These are phyloP conservation scores for Pinna nobilis DNA, from an alignment of 1,140 invertebrate species.

Conservation along the genomic window DNA sequence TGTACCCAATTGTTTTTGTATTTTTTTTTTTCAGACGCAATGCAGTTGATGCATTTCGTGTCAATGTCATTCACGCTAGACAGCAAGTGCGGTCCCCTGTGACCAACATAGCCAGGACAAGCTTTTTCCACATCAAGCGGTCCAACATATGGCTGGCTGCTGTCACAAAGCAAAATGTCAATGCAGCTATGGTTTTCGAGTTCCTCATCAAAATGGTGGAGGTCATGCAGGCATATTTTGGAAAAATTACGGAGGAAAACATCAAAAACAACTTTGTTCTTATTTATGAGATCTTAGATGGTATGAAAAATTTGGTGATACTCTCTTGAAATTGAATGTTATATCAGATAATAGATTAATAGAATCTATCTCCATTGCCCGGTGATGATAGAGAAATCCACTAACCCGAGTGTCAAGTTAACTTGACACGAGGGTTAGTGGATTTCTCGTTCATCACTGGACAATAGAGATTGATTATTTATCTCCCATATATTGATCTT, in stretches of 20 bases:
- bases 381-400: too few species aligned
- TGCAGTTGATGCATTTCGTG: constrained; percentile 99
- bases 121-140: constrained; percentile 98
- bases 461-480: too few species aligned
- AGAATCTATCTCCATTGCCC: too few species aligned
- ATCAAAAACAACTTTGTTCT: constrained; percentile 99
- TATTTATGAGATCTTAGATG: constrained; percentile 99
- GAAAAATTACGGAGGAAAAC: constrained; percentile 99
- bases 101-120: constrained; percentile 98
- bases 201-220: constrained; percentile 99
- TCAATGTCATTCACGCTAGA: constrained; percentile 99
- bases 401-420: too few species aligned
- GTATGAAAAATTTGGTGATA: constrained; percentile 79
- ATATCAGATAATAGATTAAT: too few species aligned
- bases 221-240: constrained; percentile 99
- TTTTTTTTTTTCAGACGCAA: constrained; percentile 81
- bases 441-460: too few species aligned
- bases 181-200: constrained; percentile 99
- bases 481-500: background rate
- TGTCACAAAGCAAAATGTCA: constrained; percentile 99
- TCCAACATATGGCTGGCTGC: constrained; percentile 99
- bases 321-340: background rate
- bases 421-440: too few species aligned
- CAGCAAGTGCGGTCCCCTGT: constrained; percentile 99
- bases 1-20: background rate